A percentile compares a stretch with the other conserved stretches of the same genome.
These are phyloP conservation scores for Orthosia gothica DNA, from an alignment of 2,888 invertebrate genomes.

Conservation along the genomic window DNA sequence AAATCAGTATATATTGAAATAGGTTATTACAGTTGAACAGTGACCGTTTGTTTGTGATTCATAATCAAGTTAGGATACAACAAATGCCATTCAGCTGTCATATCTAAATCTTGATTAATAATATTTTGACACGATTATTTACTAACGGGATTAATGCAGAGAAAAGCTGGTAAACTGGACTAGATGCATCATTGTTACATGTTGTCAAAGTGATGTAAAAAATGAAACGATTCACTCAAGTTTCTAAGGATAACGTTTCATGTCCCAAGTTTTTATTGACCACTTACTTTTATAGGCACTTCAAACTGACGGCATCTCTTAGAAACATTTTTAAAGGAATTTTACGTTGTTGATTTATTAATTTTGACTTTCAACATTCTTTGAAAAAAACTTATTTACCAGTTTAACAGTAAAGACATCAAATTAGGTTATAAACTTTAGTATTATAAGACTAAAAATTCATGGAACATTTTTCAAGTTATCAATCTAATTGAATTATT, in stretches of 20 bases:
- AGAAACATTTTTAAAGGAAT: slow-evolving; percentile 34
- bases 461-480: neutral
- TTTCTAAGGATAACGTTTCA: slow-evolving; percentile 24
- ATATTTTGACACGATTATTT: slow-evolving; percentile 25
- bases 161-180: neutral
- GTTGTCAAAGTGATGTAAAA: slow-evolving; percentile 8
- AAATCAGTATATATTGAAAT: neutral
- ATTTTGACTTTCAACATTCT: slow-evolving; percentile 38
- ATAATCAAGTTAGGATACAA: slow-evolving; percentile 26
- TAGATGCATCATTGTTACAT: slow-evolving; percentile 5
- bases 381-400: slow-evolving; percentile 26
- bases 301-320: slow-evolving; percentile 39
- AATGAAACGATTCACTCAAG: slow-evolving; percentile 39
- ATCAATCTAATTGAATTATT: neutral
- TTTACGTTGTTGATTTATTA: slow-evolving; percentile 56
- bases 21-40: slow-evolving; percentile 8
- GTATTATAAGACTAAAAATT: neutral
- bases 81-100: slow-evolving; percentile 42
- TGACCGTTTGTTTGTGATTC: slow-evolving; percentile 7
- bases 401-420: slow-evolving; percentile 13
- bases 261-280: slow-evolving; percentile 42
- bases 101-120: slow-evolving; percentile 13
- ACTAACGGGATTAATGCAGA: neutral
- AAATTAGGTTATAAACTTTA: neutral
- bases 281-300: slow-evolving; percentile 54